Evolutionary conservation across 37 sponge, comb jelly and placozoan species (phyloP).

Genomic region (Crambe crambe): DNA sequence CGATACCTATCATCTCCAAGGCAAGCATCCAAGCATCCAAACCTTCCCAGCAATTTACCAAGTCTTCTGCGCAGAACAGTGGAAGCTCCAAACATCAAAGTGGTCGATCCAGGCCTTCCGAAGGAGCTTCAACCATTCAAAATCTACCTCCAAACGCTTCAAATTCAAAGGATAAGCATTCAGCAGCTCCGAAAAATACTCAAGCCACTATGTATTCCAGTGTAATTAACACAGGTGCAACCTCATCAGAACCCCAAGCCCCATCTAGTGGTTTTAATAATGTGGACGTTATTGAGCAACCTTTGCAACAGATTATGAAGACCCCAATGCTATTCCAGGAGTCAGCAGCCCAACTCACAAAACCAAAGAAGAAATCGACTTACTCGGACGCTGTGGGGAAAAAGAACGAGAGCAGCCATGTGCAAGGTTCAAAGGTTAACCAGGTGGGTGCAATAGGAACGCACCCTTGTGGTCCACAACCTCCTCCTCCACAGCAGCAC

Average conservation of each 20-base stretch:
- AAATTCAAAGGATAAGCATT: background rate
- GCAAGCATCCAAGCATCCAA: background rate
- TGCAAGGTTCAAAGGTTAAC: background rate
- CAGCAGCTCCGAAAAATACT: background rate
- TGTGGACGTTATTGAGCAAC: conserved; percentile 48
- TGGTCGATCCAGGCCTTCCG: background rate
- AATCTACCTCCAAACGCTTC: background rate
- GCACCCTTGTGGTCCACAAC: background rate
- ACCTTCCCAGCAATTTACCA: background rate
- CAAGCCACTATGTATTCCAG: conserved; percentile 16
- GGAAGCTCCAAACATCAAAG: background rate
- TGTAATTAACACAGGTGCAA: conserved; percentile 4
- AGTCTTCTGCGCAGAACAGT: background rate
- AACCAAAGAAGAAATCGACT: conserved; percentile 59
- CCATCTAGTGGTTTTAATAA: background rate
- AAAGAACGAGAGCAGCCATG: background rate
- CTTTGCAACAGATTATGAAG: conserved; percentile 70
- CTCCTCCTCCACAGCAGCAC: background rate
- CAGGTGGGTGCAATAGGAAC: background rate
- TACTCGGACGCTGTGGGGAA: conserved; percentile 77
- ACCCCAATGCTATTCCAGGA: conserved; percentile 69
- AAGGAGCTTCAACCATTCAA: background rate
- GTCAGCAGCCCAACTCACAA: conserved; percentile 35
- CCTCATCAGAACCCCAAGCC: background rate
- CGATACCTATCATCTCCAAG: background rate